Conservation (phyloP, 2,888 invertebrate species). For the Heterodera filipjevi region DNA sequence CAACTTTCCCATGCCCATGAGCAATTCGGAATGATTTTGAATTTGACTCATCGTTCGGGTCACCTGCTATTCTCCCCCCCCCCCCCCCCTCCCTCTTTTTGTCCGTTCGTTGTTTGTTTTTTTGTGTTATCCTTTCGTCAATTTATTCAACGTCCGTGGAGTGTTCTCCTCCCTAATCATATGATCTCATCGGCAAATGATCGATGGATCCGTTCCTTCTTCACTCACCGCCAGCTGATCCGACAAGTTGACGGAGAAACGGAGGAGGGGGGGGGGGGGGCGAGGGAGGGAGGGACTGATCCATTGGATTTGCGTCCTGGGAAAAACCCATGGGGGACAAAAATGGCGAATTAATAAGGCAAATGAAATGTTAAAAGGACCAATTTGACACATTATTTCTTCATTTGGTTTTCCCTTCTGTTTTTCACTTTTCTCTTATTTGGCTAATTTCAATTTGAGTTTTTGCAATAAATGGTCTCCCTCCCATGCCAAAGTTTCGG, state of each 20-base stretch:
- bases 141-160: no score
- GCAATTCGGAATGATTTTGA: neutral
- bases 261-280: neutral
- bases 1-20: neutral
- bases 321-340: no score
- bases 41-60: neutral
- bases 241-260: no score
- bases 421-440: no score
- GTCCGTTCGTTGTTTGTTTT: neutral
- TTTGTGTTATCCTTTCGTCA: neutral
- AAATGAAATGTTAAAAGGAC: no score
- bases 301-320: neutral
- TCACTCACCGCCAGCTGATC: neutral
- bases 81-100: neutral
- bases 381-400: no score
- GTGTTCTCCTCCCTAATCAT: no score
- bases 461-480: no score
- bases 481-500: no score
- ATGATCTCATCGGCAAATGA: neutral
- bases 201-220: slow-evolving; percentile 2
- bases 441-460: no score
- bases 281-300: neutral
- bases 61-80: neutral
- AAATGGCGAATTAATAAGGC: no score
- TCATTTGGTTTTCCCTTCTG: no score